Conservation (phyloP, 2,113 vertebrate genomes). For the Thalassarche chlororhynchos region DNA sequence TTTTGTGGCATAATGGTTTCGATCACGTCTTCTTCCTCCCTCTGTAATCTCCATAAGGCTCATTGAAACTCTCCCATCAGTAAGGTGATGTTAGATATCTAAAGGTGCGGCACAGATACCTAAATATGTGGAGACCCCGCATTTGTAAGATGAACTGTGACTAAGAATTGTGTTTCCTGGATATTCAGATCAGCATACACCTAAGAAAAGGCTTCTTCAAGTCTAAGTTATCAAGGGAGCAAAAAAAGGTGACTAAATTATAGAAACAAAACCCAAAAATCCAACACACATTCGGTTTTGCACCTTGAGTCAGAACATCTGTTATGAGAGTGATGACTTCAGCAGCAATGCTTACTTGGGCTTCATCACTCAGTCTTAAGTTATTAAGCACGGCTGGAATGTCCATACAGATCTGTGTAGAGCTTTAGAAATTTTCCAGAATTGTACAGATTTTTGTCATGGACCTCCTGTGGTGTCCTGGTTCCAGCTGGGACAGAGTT, state of each 20-base stretch:
- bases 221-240: background rate
- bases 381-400: background rate
- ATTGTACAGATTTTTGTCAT: rapidly evolving
- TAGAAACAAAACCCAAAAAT: background rate
- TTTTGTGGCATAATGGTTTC: background rate
- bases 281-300: background rate
- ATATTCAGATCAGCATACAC: background rate
- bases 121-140: background rate
- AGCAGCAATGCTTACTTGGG: background rate
- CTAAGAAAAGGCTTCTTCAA: background rate
- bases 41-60: background rate
- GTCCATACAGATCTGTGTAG: background rate
- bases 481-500: no score
- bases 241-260: background rate
- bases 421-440: background rate
- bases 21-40: background rate
- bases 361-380: background rate
- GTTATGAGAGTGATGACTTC: background rate
- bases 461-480: background rate
- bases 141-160: background rate
- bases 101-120: background rate
- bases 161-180: background rate
- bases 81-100: background rate
- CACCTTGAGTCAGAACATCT: background rate
- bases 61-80: background rate